Evolutionary conservation across 37 sponge, comb jelly and placozoan genomes (phyloP).

Genomic region (Mnemiopsis leidyi): DNA sequence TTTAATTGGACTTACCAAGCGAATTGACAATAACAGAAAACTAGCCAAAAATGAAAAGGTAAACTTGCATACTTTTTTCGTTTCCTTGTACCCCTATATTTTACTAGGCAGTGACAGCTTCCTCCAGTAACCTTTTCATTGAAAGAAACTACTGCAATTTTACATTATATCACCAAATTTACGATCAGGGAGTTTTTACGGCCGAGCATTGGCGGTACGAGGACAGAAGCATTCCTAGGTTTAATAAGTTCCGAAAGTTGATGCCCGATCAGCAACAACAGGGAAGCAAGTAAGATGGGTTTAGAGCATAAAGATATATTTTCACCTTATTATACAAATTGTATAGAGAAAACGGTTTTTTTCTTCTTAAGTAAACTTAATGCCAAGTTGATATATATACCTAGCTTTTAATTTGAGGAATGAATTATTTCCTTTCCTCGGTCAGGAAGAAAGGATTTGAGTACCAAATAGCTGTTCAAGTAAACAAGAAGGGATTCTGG

Average conservation of each 20-base stretch:
- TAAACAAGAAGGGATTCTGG: slow-evolving; percentile 32
- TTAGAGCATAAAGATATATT: no score
- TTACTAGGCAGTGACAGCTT: no score
- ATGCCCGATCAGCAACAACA: slow-evolving; percentile 32
- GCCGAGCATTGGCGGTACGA: background rate
- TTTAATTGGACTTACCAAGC: slow-evolving; percentile 16
- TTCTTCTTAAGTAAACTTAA: no score
- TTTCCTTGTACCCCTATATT: no score
- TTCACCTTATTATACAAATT: no score
- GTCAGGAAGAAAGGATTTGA: background rate
- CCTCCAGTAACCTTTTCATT: no score
- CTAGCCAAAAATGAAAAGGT: slow-evolving; percentile 12
- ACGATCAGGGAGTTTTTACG: slow-evolving; percentile 17
- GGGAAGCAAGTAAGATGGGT: background rate
- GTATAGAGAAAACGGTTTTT: no score
- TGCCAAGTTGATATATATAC: no score
- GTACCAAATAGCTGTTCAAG: slow-evolving; percentile 5
- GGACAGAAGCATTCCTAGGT: background rate
- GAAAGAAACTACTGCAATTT: no score
- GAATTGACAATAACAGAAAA: background rate
- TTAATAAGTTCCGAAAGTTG: background rate
- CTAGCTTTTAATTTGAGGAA: no score
- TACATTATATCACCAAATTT: background rate
- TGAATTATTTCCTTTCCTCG: background rate
- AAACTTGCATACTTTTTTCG: no score